Conservation (phyloP, 2,113 vertebrate species). For the Antechinus flavipes region DNA sequence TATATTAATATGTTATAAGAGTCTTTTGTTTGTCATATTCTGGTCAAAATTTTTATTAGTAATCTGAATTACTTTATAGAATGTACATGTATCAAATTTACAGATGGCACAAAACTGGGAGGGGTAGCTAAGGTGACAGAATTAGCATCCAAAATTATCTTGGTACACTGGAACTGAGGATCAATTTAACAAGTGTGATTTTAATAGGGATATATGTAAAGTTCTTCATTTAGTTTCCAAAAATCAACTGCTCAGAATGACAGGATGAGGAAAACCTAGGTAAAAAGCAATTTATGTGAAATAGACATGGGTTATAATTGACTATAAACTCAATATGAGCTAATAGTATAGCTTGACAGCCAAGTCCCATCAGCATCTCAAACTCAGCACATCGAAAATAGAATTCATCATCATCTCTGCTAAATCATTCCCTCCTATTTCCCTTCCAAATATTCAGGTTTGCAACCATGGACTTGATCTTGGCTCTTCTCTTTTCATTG, state of each 20-base stretch:
- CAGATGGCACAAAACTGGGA: background rate
- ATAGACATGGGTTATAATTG: slow-evolving; percentile 2
- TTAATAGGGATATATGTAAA: background rate
- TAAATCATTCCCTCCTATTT: background rate
- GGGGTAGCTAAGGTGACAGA: background rate
- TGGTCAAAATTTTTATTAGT: background rate
- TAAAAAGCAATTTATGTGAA: slow-evolving; percentile 4
- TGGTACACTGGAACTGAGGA: background rate
- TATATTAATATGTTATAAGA: background rate
- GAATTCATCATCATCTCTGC: background rate
- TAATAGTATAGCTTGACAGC: background rate
- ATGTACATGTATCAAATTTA: background rate
- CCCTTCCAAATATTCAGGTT: background rate
- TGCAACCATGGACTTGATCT: background rate
- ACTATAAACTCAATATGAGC: background rate
- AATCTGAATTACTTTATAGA: background rate
- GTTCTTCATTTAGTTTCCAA: background rate
- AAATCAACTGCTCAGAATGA: background rate
- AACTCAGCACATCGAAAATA: background rate
- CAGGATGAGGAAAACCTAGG: background rate
- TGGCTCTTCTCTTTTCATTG: background rate
- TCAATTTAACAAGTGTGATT: slow-evolving; percentile 3
- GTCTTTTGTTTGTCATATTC: background rate
- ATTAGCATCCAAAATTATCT: background rate
- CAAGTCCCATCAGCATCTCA: background rate